Conservation (phyloP, 2,113 vertebrate species). For the Ameiurus melas region DNA sequence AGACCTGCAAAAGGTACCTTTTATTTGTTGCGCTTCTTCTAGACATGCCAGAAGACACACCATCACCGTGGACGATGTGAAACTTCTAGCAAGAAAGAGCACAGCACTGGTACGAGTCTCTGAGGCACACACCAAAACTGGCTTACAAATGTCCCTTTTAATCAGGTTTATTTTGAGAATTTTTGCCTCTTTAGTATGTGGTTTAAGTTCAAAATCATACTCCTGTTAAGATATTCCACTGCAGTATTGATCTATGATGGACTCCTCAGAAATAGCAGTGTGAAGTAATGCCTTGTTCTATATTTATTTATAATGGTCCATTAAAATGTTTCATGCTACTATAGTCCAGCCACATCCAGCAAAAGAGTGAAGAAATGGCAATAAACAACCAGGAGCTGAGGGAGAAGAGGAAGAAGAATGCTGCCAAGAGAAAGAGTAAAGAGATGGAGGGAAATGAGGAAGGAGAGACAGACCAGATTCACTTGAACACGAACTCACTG, state of each 20-base stretch:
- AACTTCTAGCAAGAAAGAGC: conserved; percentile 85
- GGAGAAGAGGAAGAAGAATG: conserved; percentile 67
- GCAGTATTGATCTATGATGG: neutral
- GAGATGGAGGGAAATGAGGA: conserved; percentile 54
- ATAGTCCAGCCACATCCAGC: conserved; percentile 72
- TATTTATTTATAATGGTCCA: neutral
- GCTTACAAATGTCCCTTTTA: neutral
- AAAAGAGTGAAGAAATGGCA: conserved; percentile 72
- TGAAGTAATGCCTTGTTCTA: neutral
- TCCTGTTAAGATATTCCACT: neutral
- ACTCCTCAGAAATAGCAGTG: neutral
- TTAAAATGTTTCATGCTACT: conserved; percentile 46
- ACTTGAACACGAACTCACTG: neutral
- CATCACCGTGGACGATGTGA: conserved; percentile 85
- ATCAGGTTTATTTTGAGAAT: neutral
- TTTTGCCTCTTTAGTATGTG: no score
- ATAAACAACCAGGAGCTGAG: conserved; percentile 64
- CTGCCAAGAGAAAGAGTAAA: conserved; percentile 69
- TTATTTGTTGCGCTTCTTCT: neutral
- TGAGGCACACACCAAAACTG: neutral
- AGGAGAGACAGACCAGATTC: neutral
- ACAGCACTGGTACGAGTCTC: conserved; percentile 81
- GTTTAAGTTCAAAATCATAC: neutral
- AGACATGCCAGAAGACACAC: conserved; percentile 92
- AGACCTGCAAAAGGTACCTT: neutral